phyloP scores from a whole-genome alignment of 2,113 vertebrate genomes.

The Esox niger region DNA sequence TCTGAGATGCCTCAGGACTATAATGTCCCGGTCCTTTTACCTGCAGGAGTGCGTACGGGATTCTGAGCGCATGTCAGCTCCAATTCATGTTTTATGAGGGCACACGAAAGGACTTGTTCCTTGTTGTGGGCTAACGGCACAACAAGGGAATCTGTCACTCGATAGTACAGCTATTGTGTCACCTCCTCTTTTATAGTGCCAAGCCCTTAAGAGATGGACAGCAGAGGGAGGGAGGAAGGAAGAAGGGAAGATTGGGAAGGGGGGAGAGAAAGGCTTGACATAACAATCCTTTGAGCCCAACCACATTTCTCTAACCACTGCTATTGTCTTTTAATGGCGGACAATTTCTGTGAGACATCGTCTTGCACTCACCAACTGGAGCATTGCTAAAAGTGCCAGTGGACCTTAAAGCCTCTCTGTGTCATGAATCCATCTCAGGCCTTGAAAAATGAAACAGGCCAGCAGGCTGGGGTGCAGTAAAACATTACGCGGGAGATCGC shows the following conservation, averaged over 20 bases:
- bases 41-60: constrained; percentile 17
- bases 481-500: constrained; percentile 5
- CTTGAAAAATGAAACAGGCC: background rate
- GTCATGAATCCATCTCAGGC: background rate
- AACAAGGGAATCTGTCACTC: constrained; percentile 66
- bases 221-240: background rate
- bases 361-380: background rate
- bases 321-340: too few species aligned
- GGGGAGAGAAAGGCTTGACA: constrained; percentile 8
- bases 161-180: constrained; percentile 59
- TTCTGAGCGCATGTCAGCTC: constrained; percentile 56
- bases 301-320: too few species aligned
- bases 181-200: constrained; percentile 39
- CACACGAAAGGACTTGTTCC: constrained; percentile 56
- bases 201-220: constrained; percentile 45
- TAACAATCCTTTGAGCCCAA: too few species aligned
- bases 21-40: constrained; percentile 10
- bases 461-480: constrained; percentile 1
- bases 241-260: background rate
- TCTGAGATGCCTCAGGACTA: background rate
- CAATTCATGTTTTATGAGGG: constrained; percentile 67
- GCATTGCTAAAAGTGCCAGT: background rate
- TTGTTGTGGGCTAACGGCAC: constrained; percentile 59
- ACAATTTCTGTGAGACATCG: background rate
- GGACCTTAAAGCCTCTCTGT: background rate